Conservation (phyloP, 92 coral and sea anemone species). For the Epizoanthus rinbou region DNA sequence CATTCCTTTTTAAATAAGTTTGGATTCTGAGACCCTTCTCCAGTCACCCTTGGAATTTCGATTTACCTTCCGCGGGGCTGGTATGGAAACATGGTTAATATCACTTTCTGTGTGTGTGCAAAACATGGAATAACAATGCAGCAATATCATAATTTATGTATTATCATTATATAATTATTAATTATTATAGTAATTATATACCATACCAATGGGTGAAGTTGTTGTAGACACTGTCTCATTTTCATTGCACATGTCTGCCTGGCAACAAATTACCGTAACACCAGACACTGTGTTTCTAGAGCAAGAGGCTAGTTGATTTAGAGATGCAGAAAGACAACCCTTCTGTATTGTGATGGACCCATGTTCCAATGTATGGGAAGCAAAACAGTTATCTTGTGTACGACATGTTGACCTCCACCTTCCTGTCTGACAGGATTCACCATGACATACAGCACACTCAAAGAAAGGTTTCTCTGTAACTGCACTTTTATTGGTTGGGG, state of each 20-base stretch:
- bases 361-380: not conserved
- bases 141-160: too few species aligned
- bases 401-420: not conserved
- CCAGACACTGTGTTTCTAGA: not conserved
- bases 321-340: not conserved
- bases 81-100: too few species aligned
- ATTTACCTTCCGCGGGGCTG: too few species aligned
- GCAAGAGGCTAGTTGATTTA: conserved; percentile 1
- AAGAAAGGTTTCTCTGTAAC: not conserved
- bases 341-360: not conserved
- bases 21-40: too few species aligned
- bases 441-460: not conserved
- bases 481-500: not conserved
- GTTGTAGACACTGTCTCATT: not conserved
- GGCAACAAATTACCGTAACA: not conserved
- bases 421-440: not conserved
- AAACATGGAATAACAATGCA: too few species aligned
- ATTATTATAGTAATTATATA: not conserved
- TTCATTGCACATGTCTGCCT: conserved; percentile 13
- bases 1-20: too few species aligned
- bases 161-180: too few species aligned
- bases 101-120: too few species aligned
- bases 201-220: conserved; percentile 16
- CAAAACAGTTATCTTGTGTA: conserved; percentile 25
- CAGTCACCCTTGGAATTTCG: too few species aligned